Percentiles rank a stretch among this genome's conserved stretches.
Conservation (phyloP, 2,113 vertebrate genomes). For the Abramis brama region DNA sequence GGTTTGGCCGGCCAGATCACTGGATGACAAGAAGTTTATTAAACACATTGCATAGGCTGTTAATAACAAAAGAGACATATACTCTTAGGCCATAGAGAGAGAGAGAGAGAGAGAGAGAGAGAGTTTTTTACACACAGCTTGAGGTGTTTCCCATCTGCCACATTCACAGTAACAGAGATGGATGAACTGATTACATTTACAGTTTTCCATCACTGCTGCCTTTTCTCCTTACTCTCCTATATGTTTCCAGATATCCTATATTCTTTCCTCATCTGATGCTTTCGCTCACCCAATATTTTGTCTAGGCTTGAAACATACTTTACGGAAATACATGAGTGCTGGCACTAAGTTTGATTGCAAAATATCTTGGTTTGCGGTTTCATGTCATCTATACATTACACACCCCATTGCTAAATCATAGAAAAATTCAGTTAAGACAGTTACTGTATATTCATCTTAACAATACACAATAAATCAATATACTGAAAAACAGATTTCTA, state of each 20-base stretch:
- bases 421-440: too few relatives aligned
- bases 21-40: neutral
- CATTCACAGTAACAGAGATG: constrained; percentile 49
- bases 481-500: too few relatives aligned
- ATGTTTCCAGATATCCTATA: neutral
- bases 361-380: neutral
- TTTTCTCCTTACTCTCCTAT: neutral
- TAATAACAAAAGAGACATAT: neutral
- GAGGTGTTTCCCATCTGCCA: constrained; percentile 46
- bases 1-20: neutral
- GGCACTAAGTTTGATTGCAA: neutral
- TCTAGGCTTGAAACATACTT: neutral
- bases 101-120: too few relatives aligned
- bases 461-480: too few relatives aligned
- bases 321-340: neutral
- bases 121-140: constrained; percentile 39
- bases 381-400: too few relatives aligned
- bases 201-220: constrained; percentile 34
- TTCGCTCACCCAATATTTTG: neutral
- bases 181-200: constrained; percentile 56
- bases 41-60: neutral
- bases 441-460: too few relatives aligned
- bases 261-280: constrained; percentile 19
- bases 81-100: neutral
- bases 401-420: too few relatives aligned